A percentile compares a stretch with the other conserved stretches of the same genome.
phyloP scores from a whole-genome alignment of 2,888 invertebrate genomes.

The Ligdia adustata region DNA sequence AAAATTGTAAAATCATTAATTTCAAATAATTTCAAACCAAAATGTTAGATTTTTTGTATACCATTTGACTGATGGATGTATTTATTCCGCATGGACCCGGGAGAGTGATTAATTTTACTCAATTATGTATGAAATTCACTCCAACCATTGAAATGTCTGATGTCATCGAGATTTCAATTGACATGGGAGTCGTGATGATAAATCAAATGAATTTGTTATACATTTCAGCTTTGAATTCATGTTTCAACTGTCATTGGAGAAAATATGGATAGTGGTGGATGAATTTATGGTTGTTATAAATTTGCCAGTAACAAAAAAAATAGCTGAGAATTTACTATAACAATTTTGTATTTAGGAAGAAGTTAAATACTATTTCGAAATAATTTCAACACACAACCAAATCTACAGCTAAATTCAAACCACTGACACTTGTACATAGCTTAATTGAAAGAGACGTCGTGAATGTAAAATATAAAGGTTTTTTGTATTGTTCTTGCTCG shows the following conservation, averaged over 20 bases:
- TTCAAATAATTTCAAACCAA: conserved; percentile 18
- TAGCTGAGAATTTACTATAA: too few species aligned
- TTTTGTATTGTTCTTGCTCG: too few species aligned
- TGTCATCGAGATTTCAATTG: conserved; percentile 27
- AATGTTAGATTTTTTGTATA: conserved; percentile 9
- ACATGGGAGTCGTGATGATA: conserved; percentile 20
- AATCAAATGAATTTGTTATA: conserved; percentile 10
- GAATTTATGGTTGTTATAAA: conserved; percentile 1
- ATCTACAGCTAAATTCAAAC: too few species aligned
- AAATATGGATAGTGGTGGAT: conserved; percentile 4
- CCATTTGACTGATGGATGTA: conserved; percentile 32
- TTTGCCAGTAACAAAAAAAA: too few species aligned
- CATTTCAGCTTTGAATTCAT: conserved; percentile 6
- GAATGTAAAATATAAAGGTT: too few species aligned
- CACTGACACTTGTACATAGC: too few species aligned
- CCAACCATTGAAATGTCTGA: conserved; percentile 21
- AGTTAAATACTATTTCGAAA: too few species aligned
- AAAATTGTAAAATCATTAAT: conserved; percentile 33
- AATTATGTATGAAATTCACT: conserved; percentile 30
- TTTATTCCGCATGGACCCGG: conserved; percentile 27
- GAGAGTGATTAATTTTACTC: conserved; percentile 38
- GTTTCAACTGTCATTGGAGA: conserved; percentile 3
- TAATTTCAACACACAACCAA: too few species aligned
- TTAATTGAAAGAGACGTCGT: too few species aligned
- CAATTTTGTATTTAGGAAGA: too few species aligned